phyloP scores from a whole-genome alignment of 2,888 invertebrate species.

The Eupithecia subfuscata region DNA sequence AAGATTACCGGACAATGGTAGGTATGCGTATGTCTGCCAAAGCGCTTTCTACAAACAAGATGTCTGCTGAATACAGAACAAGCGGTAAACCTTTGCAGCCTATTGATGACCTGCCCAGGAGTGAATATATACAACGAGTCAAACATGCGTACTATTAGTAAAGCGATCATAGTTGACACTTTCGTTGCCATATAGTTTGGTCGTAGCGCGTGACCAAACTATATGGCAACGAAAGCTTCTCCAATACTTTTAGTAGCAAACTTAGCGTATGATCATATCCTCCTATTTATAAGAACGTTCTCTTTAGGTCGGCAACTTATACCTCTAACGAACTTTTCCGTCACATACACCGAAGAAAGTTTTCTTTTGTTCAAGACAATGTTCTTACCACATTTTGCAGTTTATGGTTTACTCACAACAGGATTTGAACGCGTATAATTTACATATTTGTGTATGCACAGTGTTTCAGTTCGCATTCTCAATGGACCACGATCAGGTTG shows the following conservation, averaged over 20 bases:
- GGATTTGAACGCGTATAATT: slow-evolving; percentile 38
- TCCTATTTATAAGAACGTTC: not conserved
- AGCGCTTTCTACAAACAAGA: slow-evolving; percentile 80
- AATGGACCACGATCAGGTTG: slow-evolving; percentile 39
- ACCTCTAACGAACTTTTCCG: not conserved
- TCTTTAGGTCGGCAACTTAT: not conserved
- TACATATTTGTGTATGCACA: slow-evolving; percentile 32
- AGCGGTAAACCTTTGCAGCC: slow-evolving; percentile 50
- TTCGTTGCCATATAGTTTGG: not conserved
- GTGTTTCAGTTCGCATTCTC: slow-evolving; percentile 35
- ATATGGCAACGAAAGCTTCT: too few relatives aligned
- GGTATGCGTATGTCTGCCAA: slow-evolving; percentile 76
- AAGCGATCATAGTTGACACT: not conserved
- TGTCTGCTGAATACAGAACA: slow-evolving; percentile 73
- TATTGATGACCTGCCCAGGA: slow-evolving; percentile 53
- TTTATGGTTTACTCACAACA: slow-evolving; percentile 36
- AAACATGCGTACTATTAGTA: not conserved
- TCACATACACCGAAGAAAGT: slow-evolving; percentile 36
- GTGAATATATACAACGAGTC: slow-evolving; percentile 15
- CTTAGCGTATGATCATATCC: not conserved
- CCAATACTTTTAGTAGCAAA: not conserved
- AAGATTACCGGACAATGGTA: slow-evolving; percentile 80
- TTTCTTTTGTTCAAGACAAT: slow-evolving; percentile 36
- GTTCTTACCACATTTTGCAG: slow-evolving; percentile 36
- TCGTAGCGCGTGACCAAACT: not conserved